Evolutionary conservation across 1,140 invertebrate genomes (phyloP).

Genomic region (Drosophila takahashii): DNA sequence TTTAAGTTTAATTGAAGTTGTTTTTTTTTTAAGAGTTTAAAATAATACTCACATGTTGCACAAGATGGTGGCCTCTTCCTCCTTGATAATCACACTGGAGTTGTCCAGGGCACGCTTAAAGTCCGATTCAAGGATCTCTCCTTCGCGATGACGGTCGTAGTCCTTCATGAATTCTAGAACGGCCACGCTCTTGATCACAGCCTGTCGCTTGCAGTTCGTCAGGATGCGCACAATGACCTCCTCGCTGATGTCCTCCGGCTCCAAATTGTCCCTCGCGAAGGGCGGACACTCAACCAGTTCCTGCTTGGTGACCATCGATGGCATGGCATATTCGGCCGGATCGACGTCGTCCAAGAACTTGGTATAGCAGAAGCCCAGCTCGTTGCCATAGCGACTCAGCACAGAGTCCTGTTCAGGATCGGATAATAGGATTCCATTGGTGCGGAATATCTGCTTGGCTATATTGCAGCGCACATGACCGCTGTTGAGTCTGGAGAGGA

Average conservation of each 20-base stretch:
- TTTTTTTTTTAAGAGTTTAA: neutral
- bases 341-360: constrained; percentile 87
- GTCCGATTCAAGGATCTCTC: constrained; percentile 87
- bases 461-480: constrained; percentile 89
- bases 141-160: constrained; percentile 87
- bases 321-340: constrained; percentile 79
- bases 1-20: too few relatives aligned
- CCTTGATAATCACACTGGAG: constrained; percentile 87
- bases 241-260: constrained; percentile 69
- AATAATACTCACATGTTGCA: constrained; percentile 57
- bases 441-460: constrained; percentile 88
- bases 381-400: constrained; percentile 88
- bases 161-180: constrained; percentile 88
- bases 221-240: constrained; percentile 89
- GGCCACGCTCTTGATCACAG: constrained; percentile 88
- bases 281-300: constrained; percentile 62
- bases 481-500: constrained; percentile 86
- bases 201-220: constrained; percentile 89
- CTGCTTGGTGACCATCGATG: constrained; percentile 58
- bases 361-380: constrained; percentile 89
- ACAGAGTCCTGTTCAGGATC: constrained; percentile 88
- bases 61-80: constrained; percentile 58
- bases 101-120: constrained; percentile 88
- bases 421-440: constrained; percentile 87
- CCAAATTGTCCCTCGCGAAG: constrained; percentile 33